Evolutionary conservation across 23 tunicate species (phyloP).

Genomic region (Styela clava): DNA sequence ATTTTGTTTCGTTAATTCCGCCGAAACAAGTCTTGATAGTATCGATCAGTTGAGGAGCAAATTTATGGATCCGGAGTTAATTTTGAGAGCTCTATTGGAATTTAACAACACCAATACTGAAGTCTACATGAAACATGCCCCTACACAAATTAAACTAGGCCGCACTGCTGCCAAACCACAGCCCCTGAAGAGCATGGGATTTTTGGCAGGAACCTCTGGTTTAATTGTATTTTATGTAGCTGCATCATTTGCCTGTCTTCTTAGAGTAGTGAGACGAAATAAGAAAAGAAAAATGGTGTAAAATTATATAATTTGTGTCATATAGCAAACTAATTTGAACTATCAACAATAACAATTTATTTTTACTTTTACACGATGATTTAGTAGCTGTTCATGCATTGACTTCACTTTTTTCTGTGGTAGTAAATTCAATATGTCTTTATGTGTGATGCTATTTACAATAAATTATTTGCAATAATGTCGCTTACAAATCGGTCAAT

Average conservation of each 20-base stretch:
- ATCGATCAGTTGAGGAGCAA: not conserved
- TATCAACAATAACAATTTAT: too few relatives aligned
- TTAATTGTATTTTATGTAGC: not conserved
- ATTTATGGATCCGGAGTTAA: slow-evolving; percentile 19
- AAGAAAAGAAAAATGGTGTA: not conserved
- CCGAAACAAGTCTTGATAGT: not conserved
- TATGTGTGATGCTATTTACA: too few relatives aligned
- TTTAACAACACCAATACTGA: slow-evolving; percentile 7
- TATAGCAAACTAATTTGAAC: too few relatives aligned
- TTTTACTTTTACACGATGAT: too few relatives aligned
- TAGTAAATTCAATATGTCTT: too few relatives aligned
- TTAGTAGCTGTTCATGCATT: too few relatives aligned
- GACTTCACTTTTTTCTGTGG: too few relatives aligned
- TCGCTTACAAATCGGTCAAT: too few relatives aligned
- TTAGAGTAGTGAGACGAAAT: not conserved
- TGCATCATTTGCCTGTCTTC: not conserved
- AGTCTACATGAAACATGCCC: slow-evolving; percentile 14
- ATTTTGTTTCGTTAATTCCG: slow-evolving; percentile 21
- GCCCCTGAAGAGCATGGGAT: slow-evolving; percentile 8
- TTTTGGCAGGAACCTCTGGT: not conserved
- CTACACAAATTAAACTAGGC: not conserved
- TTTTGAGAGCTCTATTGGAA: slow-evolving; percentile 13
- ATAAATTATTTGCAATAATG: too few relatives aligned
- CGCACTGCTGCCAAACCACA: not conserved
- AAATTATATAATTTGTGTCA: too few relatives aligned